These are phyloP conservation scores for Amblyraja radiata DNA, from an alignment of 2,797 vertebrate species.

Conservation along the genomic window DNA sequence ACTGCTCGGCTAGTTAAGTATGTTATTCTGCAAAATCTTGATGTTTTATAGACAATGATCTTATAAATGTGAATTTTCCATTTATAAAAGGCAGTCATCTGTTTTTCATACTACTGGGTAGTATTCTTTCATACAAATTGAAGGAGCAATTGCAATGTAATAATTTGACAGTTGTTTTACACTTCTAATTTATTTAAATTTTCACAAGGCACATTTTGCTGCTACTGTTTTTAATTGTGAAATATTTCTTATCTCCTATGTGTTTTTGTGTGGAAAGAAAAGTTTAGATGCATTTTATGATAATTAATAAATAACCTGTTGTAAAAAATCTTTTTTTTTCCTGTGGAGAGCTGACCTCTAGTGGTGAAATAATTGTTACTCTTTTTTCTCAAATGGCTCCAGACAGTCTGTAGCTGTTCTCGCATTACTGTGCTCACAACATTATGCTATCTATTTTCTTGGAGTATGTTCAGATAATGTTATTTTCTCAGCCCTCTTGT, in stretches of 20 bases:
- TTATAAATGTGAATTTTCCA: background rate
- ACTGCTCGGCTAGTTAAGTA: background rate
- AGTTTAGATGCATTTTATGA: background rate
- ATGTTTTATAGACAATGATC: background rate
- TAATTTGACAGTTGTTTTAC: background rate
- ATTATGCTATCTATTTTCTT: background rate
- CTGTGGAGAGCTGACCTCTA: background rate
- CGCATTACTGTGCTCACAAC: background rate
- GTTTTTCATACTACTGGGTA: too few relatives aligned
- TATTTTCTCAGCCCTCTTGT: background rate
- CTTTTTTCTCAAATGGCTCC: background rate
- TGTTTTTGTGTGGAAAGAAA: too few relatives aligned
- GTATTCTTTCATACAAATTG: background rate
- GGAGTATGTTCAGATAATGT: background rate
- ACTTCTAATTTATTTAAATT: too few relatives aligned
- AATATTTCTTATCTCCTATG: background rate
- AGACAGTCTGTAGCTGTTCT: background rate
- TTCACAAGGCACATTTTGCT: background rate
- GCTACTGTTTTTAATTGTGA: background rate
- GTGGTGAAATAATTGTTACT: background rate
- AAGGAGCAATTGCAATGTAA: background rate
- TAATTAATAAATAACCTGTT: background rate
- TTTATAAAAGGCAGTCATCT: background rate
- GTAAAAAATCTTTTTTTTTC: too few relatives aligned
- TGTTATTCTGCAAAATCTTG: background rate